Percentiles rank a stretch among this genome's conserved stretches.
Evolutionary conservation across 2,888 invertebrate genomes (phyloP).

Genomic region (Ennomos fuscantarius): DNA sequence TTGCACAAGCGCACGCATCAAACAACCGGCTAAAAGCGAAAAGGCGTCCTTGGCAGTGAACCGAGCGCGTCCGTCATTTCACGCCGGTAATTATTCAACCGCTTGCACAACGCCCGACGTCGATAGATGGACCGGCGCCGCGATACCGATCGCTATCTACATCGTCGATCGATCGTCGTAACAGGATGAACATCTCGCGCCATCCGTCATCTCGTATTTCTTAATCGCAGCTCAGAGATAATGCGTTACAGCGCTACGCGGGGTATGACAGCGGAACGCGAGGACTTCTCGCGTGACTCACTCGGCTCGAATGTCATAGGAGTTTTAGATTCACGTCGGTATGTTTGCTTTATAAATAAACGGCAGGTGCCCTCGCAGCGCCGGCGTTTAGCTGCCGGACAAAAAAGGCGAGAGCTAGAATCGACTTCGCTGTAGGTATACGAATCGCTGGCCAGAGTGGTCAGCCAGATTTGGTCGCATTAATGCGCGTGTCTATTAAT

Average conservation of each 20-base stretch:
- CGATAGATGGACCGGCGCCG: constrained; percentile 44
- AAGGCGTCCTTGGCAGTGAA: constrained; percentile 76
- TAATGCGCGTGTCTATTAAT: constrained; percentile 48
- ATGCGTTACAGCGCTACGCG: constrained; percentile 43
- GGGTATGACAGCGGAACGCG: constrained; percentile 39
- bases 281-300: constrained; percentile 51
- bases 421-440: constrained; percentile 48
- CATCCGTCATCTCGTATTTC: constrained; percentile 54
- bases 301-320: constrained; percentile 48
- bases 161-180: constrained; percentile 53
- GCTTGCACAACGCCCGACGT: constrained; percentile 60
- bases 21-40: constrained; percentile 65
- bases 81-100: constrained; percentile 65
- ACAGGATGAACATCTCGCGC: constrained; percentile 44
- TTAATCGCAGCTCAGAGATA: constrained; percentile 48
- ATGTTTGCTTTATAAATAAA: constrained; percentile 53
- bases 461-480: constrained; percentile 57
- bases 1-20: constrained; percentile 59
- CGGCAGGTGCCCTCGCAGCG: constrained; percentile 59
- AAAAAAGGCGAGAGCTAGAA: constrained; percentile 60
- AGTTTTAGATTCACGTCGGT: constrained; percentile 45
- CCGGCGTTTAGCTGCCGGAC: constrained; percentile 57
- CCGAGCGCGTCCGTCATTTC: constrained; percentile 63
- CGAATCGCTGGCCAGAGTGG: constrained; percentile 33
- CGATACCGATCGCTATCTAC: constrained; percentile 56